Evolutionary conservation across 2,888 invertebrate genomes (phyloP), one percentile per base, ranked within the genome.

Genomic region (Euzetes globulus): DNA sequence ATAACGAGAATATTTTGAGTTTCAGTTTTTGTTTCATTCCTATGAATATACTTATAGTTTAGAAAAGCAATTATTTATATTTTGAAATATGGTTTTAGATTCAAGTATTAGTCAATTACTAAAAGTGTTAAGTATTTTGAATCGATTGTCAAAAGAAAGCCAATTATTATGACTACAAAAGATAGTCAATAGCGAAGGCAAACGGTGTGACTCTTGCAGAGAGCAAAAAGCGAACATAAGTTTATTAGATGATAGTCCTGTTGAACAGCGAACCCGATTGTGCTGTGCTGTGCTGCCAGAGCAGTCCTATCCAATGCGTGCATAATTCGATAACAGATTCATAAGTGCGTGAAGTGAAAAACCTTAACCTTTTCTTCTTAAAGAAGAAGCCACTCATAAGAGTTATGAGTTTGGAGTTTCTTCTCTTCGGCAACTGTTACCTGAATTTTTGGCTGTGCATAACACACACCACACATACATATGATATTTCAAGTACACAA

Each of bases 281-380:
- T 47, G 47, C n/a, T 47, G 47, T n/a, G 17, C 60, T 60, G 33
- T 7, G 5, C n/a, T 60, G 60, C 2, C 19, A 33, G 29, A 33
- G 60, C 60, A 60, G 27, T 60, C 17, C n/a, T 29, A 33, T 17
- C 60, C n/a, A 60, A 33, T 60, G 29, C 29, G 29, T 60, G 25
- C 60, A 60, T 60, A 60, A 60, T 60, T 29, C 27, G 58, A 58
- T 58, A 58, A 58, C 58, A 58, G 58, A 58, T 17, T 22, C 60
- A 27, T 60, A 60, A 29, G 60, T 60, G 60, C 60, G 60, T 60
- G 60, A 60, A 60, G 60, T 29, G 60, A 60, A 60, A 60, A 60
- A 60, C 55, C 55, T 55, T 55, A 55, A 60, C 29, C 60, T 60
- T 60, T 60, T 60, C 17, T 60, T 33, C 13, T 17, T 2, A n/a